Conservation (phyloP, 2,888 invertebrate genomes). For the Hypena proboscidalis region DNA sequence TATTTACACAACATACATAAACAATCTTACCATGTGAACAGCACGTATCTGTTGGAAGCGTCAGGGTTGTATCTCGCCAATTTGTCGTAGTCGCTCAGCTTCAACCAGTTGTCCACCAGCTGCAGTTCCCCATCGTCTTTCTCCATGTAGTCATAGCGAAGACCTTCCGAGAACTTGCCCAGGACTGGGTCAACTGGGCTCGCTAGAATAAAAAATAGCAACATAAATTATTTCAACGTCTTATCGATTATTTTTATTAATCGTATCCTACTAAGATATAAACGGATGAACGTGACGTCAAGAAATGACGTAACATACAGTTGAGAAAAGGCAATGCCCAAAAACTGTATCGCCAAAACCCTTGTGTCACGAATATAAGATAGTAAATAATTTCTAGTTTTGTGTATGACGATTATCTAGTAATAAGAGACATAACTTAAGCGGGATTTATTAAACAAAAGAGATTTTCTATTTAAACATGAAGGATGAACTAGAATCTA, state of each 20-base stretch:
- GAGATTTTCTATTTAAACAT: no score
- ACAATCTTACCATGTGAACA: slow-evolving; percentile 27
- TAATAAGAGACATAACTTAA: no score
- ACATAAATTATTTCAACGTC: not conserved
- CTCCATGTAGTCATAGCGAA: slow-evolving; percentile 35
- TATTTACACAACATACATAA: not conserved
- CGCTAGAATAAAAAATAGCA: slow-evolving; percentile 7
- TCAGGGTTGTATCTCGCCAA: slow-evolving; percentile 32
- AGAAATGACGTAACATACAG: no score
- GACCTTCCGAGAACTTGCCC: slow-evolving; percentile 25
- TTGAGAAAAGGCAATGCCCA: no score
- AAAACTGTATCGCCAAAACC: no score
- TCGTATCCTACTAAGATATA: no score
- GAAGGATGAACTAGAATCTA: no score
- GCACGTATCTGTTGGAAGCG: slow-evolving; percentile 27
- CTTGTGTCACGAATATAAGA: no score
- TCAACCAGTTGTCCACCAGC: slow-evolving; percentile 38
- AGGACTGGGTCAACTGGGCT: slow-evolving; percentile 27
- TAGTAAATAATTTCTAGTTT: no score
- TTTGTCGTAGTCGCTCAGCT: slow-evolving; percentile 24
- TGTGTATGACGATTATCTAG: no score
- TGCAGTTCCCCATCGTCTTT: slow-evolving; percentile 21
- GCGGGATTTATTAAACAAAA: no score
- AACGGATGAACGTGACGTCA: no score
- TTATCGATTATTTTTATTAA: not conserved